Evolutionary conservation across 2,113 vertebrate genomes (phyloP).

Genomic region (Rhodinocichla rosea): DNA sequence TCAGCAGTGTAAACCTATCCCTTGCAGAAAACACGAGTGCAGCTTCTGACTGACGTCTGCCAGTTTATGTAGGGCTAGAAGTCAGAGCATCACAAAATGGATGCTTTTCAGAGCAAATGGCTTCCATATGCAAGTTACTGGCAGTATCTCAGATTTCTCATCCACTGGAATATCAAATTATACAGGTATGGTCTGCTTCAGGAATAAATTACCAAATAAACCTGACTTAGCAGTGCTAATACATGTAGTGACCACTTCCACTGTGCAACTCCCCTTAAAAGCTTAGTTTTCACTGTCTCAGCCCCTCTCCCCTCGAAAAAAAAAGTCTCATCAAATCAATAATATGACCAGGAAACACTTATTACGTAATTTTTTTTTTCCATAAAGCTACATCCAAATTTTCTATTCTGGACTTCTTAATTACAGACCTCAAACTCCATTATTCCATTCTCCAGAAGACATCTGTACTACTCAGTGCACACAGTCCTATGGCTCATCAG

Average conservation of each 20-base stretch:
- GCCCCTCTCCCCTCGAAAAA: fast-evolving
- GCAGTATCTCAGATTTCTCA: not conserved
- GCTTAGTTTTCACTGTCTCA: not conserved
- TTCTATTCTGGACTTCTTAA: not conserved
- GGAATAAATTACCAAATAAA: not conserved
- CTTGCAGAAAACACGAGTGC: fast-evolving
- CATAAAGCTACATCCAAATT: not conserved
- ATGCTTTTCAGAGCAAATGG: not conserved
- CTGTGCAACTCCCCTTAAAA: not conserved
- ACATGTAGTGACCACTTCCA: not conserved
- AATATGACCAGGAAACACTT: not conserved
- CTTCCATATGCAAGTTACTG: not conserved
- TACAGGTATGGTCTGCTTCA: not conserved
- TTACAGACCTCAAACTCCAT: not conserved
- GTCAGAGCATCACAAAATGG: not conserved
- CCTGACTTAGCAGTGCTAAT: no score
- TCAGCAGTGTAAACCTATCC: not conserved
- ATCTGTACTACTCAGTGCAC: not conserved
- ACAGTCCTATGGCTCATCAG: not conserved
- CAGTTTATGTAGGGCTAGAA: not conserved
- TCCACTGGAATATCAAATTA: not conserved
- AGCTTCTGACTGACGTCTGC: not conserved
- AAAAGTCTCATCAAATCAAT: not conserved
- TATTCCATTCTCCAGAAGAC: not conserved
- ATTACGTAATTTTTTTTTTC: not conserved